Base-by-base conservation (phyloP, 1,140 invertebrate genomes). In the Tribolium castaneum region DNA sequence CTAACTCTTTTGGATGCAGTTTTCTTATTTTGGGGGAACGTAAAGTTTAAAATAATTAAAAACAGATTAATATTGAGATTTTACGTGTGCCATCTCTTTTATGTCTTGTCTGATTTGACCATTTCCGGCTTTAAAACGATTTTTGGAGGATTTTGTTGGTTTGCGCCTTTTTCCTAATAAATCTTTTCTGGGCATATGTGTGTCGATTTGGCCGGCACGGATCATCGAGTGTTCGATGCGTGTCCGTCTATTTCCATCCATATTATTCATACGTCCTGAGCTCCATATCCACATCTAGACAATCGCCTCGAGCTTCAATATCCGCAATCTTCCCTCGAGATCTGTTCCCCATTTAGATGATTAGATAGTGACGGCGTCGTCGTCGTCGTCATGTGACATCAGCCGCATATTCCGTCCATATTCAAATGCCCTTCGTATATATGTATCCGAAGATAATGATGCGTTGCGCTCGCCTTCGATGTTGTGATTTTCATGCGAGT, bases 291-390 rank as follows among this genome's bases (percentile, higher is more conserved):
- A 56, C 49, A 74, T 14, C 51, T 52, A 75, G 52, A 75, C 72
- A 75, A 56, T 75, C 35, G 50, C 50, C 51, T 45, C 30, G 14
- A 19, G 72, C 52, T 59, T 75, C 72, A 75, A 75, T 56, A 75
- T 34, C 71, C 49, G 71, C 51, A 75, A 75, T 75, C 72, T 75
- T 75, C 51, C 50, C 51, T 19, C 30, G 72, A 75, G 52, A 75
- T 75, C 72, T 75, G 51, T 22, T 75, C 56, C 34, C 72, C 72
- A 75, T 75, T 75, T 75, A 75, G 52, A 52, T 72, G 39, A 50
- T 72, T 72, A 72, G 39, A 50, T 72, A 52, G 70, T 72, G 50
- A 72, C 39, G 39, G 70, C 16, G 10, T 49, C 45, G 14, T 54
- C 52, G 9, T 25, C 12, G 14, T 54, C 52, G 9, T 25, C 12